Conservation (phyloP, 2,797 vertebrate genomes). For the Peromyscus attwateri region DNA sequence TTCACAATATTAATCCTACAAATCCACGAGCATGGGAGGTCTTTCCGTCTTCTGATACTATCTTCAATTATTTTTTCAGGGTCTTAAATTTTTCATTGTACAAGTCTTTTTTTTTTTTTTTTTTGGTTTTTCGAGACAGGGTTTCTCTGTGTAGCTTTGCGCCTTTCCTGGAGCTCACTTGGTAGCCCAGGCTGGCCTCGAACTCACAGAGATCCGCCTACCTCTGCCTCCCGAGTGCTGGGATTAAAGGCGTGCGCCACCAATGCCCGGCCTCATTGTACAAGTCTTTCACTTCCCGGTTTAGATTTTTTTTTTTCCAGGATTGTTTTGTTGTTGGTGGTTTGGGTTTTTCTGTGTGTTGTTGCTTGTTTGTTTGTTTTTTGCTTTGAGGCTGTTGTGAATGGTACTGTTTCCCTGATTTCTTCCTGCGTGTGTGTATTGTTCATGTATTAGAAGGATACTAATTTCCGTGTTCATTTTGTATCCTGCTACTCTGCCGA, state of each 20-base stretch:
- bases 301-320: neutral
- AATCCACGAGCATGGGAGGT: neutral
- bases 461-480: neutral
- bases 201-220: too few species aligned
- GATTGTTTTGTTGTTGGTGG: neutral
- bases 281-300: neutral
- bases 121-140: too few species aligned
- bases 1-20: neutral
- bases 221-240: too few species aligned
- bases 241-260: too few species aligned
- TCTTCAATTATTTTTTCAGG: neutral
- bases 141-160: too few species aligned
- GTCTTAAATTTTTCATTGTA: neutral
- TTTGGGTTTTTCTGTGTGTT: neutral
- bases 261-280: too few species aligned
- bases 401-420: neutral
- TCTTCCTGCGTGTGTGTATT: neutral
- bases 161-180: too few species aligned
- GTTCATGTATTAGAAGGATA: neutral
- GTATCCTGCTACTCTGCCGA: neutral
- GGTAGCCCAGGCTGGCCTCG: too few species aligned
- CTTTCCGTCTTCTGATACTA: neutral
- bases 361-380: neutral
- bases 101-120: neutral
- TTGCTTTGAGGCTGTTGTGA: neutral